Base-by-base conservation (phyloP, 2,888 invertebrate species). In the Phorcus lineatus region DNA sequence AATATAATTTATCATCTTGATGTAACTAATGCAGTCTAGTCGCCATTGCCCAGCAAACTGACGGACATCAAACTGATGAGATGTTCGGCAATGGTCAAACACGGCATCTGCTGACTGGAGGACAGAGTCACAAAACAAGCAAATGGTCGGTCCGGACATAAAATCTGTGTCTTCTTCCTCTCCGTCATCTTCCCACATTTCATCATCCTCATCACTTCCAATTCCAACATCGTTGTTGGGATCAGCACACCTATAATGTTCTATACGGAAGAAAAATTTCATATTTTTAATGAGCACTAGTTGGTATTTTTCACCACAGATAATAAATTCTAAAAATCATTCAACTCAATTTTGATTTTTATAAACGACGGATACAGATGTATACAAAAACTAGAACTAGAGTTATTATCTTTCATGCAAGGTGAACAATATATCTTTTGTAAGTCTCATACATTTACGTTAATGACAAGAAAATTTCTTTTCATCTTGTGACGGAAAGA, bases 1-100 rank as follows among this genome's bases (percentile, higher is more conserved):
- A 22, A 91, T 90, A 80, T 85, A 92, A 84, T 92, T 92, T 78
- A 92, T 85, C 85, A 92, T 82, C 79, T 92, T 92, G 53, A 92
- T 92, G 83, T 90, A 92, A n/a, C 86, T 85, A 79, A 90, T 89
- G 79, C 90, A 90, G 80, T 92, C 91, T 19, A 92, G 79, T 6
- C 86, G 75, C 84, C 85, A 88, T 40, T 36, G 82, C 13, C 74
- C 62, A 70, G 85, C 85, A n/a, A 86, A 54, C 0, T 79, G 70
- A 16, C 67, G 75, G 9, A 92, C 86, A 78, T 87, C 81, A 79
- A 90, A 89, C n/a, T 83, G 76, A 76, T 91, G 89, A 13, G 76
- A 53, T 9, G 74, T 76, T 24, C n/a, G 54, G 78, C 88, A 90
- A 75, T 90, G 90, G 22, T 76, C 66, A 55, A 90, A 87, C 7